Conservation (phyloP, 1,140 invertebrate species). For the Camponotus pennsylvanicus region DNA sequence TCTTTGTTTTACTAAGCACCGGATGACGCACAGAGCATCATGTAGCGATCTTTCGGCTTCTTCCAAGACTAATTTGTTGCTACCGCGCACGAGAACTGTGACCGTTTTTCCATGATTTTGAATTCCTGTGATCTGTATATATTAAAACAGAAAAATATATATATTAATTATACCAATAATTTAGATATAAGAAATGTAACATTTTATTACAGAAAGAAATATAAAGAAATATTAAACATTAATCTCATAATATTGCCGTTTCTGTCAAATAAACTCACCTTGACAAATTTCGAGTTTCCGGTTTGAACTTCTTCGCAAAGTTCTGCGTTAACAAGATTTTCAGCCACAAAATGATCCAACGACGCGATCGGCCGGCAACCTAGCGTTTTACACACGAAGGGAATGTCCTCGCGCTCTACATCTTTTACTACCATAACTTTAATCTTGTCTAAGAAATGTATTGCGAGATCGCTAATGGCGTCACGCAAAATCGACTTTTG, state of each 20-base stretch:
- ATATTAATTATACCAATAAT: not conserved
- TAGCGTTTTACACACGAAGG: conserved; percentile 98
- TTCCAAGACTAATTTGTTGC: conserved; percentile 98
- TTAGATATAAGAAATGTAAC: not conserved
- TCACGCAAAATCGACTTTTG: conserved; percentile 99
- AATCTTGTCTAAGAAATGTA: conserved; percentile 99
- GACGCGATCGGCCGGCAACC: conserved; percentile 99
- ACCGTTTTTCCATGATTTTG: conserved; percentile 96
- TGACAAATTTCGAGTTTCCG: conserved; percentile 97
- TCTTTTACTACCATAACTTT: conserved; percentile 99
- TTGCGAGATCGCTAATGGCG: conserved; percentile 98
- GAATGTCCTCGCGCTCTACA: conserved; percentile 98
- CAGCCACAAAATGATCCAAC: conserved; percentile 98
- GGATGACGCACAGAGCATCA: conserved; percentile 99
- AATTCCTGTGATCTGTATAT: conserved; percentile 93
- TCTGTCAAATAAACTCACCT: conserved; percentile 86
- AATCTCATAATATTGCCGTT: not conserved
- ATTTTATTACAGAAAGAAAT: not conserved
- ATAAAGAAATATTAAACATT: not conserved
- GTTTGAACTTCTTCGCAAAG: conserved; percentile 97
- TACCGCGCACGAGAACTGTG: conserved; percentile 97
- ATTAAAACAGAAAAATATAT: conserved; percentile 23
- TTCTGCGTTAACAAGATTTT: conserved; percentile 96
- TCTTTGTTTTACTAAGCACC: conserved; percentile 97
- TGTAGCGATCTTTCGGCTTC: conserved; percentile 98